A percentile compares a stretch with the other conserved stretches of the same genome.
Conservation (phyloP, 2,113 vertebrate genomes). For the Esox niger region DNA sequence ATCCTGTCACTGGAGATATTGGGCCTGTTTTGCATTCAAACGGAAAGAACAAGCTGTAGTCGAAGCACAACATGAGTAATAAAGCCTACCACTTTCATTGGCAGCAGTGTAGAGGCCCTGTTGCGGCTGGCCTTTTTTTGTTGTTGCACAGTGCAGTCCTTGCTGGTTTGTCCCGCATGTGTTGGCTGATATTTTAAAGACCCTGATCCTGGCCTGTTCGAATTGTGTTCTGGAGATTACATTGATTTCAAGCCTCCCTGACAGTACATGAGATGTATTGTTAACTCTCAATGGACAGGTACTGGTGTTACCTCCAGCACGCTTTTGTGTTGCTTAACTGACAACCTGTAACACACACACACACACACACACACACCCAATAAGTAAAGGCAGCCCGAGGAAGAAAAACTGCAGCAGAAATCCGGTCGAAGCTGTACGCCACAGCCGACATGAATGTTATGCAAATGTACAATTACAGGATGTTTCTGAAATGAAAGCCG, state of each 20-base stretch:
- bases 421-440: conserved; percentile 6
- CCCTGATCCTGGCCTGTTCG: not conserved
- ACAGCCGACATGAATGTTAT: not conserved
- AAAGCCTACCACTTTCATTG: not conserved
- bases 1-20: no score
- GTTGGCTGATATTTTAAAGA: not conserved
- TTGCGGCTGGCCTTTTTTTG: no score
- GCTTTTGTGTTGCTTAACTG: no score
- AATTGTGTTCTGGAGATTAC: not conserved
- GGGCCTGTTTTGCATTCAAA: no score
- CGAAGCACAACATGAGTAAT: no score
- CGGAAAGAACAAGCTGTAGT: no score
- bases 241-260: not conserved
- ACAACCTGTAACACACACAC: not conserved
- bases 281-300: not conserved
- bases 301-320: no score
- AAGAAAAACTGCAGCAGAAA: conserved; percentile 3
- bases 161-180: not conserved
- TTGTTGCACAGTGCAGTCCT: no score
- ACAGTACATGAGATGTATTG: not conserved
- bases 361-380: conserved; percentile 3
- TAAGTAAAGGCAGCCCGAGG: conserved; percentile 6
- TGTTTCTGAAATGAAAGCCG: not conserved
- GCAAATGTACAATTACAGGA: conserved; percentile 14
- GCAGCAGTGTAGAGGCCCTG: not conserved